Conservation (phyloP, 2,113 vertebrate species). For the Oncorhynchus kisutch region DNA sequence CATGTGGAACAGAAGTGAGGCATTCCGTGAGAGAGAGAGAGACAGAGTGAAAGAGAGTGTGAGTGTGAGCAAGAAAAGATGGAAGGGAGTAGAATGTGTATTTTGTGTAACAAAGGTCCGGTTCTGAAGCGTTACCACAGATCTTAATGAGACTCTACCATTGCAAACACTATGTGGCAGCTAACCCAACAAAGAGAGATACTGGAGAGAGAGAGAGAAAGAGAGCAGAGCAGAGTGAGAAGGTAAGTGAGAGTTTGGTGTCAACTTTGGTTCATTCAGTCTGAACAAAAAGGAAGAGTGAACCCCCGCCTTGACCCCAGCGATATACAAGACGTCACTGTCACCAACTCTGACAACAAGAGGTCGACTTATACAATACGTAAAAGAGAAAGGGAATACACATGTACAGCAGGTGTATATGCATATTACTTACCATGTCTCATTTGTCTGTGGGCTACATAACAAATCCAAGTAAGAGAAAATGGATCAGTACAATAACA, state of each 20-base stretch:
- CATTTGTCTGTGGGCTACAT: constrained; percentile 67
- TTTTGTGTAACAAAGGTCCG: constrained; percentile 8
- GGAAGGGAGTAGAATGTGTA: background rate
- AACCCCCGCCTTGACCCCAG: constrained; percentile 36
- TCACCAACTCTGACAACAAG: background rate
- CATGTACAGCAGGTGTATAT: constrained; percentile 45
- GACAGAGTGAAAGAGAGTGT: background rate
- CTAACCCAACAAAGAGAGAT: constrained; percentile 16
- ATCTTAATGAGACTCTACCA: background rate
- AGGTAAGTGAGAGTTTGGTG: background rate
- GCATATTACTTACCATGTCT: constrained; percentile 69
- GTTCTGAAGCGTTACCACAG: background rate
- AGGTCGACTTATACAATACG: background rate
- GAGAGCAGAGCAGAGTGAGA: background rate
- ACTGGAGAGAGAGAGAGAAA: background rate
- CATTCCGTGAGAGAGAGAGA: background rate
- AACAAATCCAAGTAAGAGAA: constrained; percentile 68
- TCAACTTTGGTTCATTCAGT: background rate
- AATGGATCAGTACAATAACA: constrained; percentile 54
- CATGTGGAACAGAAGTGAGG: constrained; percentile 33
- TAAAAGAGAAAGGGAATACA: constrained; percentile 40
- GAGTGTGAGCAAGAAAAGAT: background rate
- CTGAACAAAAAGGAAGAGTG: constrained; percentile 17
- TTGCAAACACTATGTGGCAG: constrained; percentile 25
- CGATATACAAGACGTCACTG: constrained; percentile 9